These are phyloP conservation scores for Drosophila nannoptera DNA, from an alignment of 1,140 invertebrate genomes.

Conservation along the genomic window DNA sequence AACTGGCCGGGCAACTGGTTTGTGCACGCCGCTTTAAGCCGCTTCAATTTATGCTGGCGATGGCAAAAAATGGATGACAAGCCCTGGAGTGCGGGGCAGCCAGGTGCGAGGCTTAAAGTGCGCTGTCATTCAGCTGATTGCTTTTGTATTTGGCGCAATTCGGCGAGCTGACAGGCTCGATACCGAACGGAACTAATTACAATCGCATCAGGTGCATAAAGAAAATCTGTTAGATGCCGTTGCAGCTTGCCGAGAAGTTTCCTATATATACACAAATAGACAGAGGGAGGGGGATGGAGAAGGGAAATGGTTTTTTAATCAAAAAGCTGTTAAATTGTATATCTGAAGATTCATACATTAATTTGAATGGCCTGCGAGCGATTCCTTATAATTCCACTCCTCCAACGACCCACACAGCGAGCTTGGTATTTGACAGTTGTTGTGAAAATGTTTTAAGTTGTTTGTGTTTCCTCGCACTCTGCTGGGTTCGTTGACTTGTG, in stretches of 20 bases:
- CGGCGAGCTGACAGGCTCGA: neutral
- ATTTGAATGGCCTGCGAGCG: neutral
- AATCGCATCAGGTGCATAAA: neutral
- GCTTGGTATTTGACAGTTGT: slow-evolving; percentile 13
- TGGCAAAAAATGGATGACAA: neutral
- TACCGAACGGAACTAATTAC: neutral
- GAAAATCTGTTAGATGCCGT: no score
- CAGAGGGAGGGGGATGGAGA: neutral
- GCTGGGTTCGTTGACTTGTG: slow-evolving; percentile 15
- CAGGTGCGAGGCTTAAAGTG: slow-evolving; percentile 47
- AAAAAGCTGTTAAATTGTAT: neutral
- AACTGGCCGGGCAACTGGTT: neutral
- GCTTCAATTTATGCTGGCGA: slow-evolving; percentile 8
- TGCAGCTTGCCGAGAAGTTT: no score
- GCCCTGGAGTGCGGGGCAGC: neutral
- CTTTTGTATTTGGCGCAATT: slow-evolving; percentile 45
- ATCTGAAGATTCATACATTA: neutral
- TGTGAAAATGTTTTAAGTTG: slow-evolving; percentile 19
- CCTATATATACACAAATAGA: no score
- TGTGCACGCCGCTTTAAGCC: neutral
- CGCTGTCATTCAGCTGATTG: slow-evolving; percentile 66
- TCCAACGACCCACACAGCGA: neutral
- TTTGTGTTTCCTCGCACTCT: slow-evolving; percentile 16
- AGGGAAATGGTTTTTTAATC: neutral
- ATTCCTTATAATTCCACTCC: neutral